Evolutionary conservation across 37 sponge, comb jelly and placozoan species (phyloP).

Genomic region (Lycopodina hypogea): DNA sequence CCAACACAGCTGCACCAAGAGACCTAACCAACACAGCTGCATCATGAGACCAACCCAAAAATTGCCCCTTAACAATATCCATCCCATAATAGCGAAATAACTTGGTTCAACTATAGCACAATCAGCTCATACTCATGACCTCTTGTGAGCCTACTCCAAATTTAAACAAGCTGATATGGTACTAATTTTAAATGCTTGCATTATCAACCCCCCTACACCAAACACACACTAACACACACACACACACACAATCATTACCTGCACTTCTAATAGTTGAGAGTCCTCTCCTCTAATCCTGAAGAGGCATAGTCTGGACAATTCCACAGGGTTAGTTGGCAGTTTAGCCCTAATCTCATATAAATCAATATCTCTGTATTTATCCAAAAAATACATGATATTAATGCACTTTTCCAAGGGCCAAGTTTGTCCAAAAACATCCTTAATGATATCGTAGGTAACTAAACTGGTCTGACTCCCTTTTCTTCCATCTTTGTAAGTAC

Average conservation of each 20-base stretch:
- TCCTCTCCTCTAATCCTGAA: constrained; percentile 43
- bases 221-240: too few relatives aligned
- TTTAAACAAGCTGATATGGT: too few relatives aligned
- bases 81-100: too few relatives aligned
- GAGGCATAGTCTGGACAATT: constrained; percentile 50
- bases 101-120: too few relatives aligned
- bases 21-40: too few relatives aligned
- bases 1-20: too few relatives aligned
- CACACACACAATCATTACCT: too few relatives aligned
- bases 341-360: constrained; percentile 61
- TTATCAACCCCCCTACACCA: too few relatives aligned
- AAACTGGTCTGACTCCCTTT: constrained; percentile 74
- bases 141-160: too few relatives aligned
- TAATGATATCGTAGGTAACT: constrained; percentile 60
- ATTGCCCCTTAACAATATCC: not conserved
- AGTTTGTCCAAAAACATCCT: constrained; percentile 77
- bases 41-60: too few relatives aligned
- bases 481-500: constrained; percentile 90
- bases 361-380: constrained; percentile 67
- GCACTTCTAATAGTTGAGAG: constrained; percentile 35
- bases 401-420: constrained; percentile 81
- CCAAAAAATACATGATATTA: constrained; percentile 84
- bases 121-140: too few relatives aligned
- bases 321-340: constrained; percentile 45
- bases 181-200: too few relatives aligned